Evolutionary conservation across 2,797 vertebrate genomes (phyloP), one percentile per base, ranked within the genome.

Genomic region (Myripristis jacobus): DNA sequence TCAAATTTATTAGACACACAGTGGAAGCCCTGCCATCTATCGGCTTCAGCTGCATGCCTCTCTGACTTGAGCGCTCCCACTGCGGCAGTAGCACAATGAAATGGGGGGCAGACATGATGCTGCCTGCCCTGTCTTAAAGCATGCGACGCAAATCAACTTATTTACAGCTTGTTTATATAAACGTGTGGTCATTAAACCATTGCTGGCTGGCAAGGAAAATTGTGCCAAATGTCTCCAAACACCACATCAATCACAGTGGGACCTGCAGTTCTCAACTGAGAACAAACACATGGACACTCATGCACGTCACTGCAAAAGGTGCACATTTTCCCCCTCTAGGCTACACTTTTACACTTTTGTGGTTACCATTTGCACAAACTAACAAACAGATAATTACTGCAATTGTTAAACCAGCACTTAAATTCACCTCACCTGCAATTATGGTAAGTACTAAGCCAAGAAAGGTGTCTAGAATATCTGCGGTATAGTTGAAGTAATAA

Each of bases 21-120:
- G 34, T 6, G 2, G 24, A 59, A 57, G 57, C 16, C 36, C 87
- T 92, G 93, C 91, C 90, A 91, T 93, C 91, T 91, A 92, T 93
- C 95, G 3, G 31, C 94, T 95, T 94, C 94, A 94, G 92, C 87
- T 89, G 92, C 89, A 88, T 92, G 91, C 92, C 91, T 92, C 87
- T 87, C 86, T 85, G 89, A 89, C 80, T 92, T 92, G n/a, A n/a
- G n/a, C n/a, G n/a, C n/a, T n/a, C n/a, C n/a, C 91, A 91, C 91
- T 91, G 85, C 89, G 92, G 93, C 75, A 85, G 85, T 91, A 86
- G 93, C 90, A 95, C 94, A 94, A 95, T 93, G 15, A 16, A 16
- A 16, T 15, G 43, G 43, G 43, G 15, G 92, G 90, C 91, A 92
- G 93, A 87, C 93, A 91, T 22, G 59, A 54, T 90, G 89, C 88